Evolutionary conservation across 1,140 invertebrate genomes (phyloP).

Genomic region (Calephelis nemesis): DNA sequence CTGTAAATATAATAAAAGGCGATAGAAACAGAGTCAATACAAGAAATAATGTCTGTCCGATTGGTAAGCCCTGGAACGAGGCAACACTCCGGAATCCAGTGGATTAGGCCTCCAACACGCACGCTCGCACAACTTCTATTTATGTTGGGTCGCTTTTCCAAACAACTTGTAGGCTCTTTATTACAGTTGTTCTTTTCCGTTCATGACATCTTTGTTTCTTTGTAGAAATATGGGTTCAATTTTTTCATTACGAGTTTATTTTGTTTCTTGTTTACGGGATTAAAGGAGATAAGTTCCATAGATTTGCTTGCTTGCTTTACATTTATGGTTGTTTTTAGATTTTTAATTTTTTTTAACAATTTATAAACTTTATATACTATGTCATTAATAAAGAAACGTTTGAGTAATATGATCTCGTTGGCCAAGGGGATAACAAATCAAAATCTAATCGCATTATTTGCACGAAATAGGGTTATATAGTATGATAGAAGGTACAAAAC

Average conservation of each 20-base stretch:
- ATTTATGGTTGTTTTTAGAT: not conserved
- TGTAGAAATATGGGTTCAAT: conserved; percentile 66
- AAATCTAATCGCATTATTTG: too few species aligned
- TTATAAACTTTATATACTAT: too few species aligned
- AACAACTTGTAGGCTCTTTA: conserved; percentile 78
- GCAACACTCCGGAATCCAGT: conserved; percentile 58
- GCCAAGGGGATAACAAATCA: too few species aligned
- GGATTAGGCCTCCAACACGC: conserved; percentile 73
- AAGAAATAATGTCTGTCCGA: conserved; percentile 56
- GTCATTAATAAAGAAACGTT: too few species aligned
- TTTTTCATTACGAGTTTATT: conserved; percentile 42
- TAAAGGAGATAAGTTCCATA: conserved; percentile 24
- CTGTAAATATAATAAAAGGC: conserved; percentile 35
- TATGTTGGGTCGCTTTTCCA: conserved; percentile 67
- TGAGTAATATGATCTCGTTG: too few species aligned
- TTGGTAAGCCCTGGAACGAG: conserved; percentile 42
- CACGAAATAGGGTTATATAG: too few species aligned
- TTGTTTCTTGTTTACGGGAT: conserved; percentile 29
- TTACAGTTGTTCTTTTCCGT: conserved; percentile 75
- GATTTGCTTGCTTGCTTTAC: not conserved
- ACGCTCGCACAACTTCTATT: conserved; percentile 64
- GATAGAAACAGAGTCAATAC: conserved; percentile 55
- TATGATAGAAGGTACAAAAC: too few species aligned
- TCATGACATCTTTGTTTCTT: conserved; percentile 64
- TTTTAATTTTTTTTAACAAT: conserved; percentile 15